A percentile compares a stretch with the other conserved stretches of the same genome.
Evolutionary conservation across 2,888 invertebrate genomes (phyloP).

Genomic region (Ligdia adustata): DNA sequence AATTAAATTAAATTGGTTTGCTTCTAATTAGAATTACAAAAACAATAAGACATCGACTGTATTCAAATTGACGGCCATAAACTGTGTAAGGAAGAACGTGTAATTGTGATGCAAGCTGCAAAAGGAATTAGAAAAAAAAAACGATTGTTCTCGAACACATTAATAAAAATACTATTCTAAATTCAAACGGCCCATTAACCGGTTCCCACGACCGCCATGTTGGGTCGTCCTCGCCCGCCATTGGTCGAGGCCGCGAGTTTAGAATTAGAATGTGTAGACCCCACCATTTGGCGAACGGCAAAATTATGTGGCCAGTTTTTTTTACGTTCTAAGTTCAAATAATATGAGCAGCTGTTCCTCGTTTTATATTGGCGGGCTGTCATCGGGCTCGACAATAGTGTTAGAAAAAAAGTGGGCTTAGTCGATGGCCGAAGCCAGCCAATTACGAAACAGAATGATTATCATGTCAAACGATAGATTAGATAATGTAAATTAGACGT

Average conservation of each 20-base stretch:
- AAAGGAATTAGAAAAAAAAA: constrained; percentile 53
- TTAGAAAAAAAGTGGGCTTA: constrained; percentile 38
- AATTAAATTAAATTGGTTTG: constrained; percentile 27
- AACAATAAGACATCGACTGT: constrained; percentile 31
- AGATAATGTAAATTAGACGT: constrained; percentile 26
- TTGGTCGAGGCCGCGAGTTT: constrained; percentile 80
- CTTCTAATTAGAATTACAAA: constrained; percentile 28
- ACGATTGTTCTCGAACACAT: constrained; percentile 72
- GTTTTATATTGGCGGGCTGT: constrained; percentile 38
- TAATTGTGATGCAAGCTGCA: constrained; percentile 38
- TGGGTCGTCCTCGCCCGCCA: constrained; percentile 80
- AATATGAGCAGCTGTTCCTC: constrained; percentile 71
- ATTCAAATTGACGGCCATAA: constrained; percentile 34
- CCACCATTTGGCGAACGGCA: constrained; percentile 82
- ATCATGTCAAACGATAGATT: constrained; percentile 27
- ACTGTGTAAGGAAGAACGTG: constrained; percentile 27
- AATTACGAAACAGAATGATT: constrained; percentile 37
- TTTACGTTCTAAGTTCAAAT: constrained; percentile 74
- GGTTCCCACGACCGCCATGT: constrained; percentile 83
- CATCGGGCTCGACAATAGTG: constrained; percentile 36
- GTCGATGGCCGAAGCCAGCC: constrained; percentile 25
- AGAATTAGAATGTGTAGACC: constrained; percentile 83
- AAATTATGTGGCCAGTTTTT: constrained; percentile 73
- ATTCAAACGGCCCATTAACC: constrained; percentile 82
- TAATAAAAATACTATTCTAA: constrained; percentile 83